These are phyloP conservation scores for Petroica traversi DNA, from an alignment of 2,113 vertebrate species.

Conservation along the genomic window DNA sequence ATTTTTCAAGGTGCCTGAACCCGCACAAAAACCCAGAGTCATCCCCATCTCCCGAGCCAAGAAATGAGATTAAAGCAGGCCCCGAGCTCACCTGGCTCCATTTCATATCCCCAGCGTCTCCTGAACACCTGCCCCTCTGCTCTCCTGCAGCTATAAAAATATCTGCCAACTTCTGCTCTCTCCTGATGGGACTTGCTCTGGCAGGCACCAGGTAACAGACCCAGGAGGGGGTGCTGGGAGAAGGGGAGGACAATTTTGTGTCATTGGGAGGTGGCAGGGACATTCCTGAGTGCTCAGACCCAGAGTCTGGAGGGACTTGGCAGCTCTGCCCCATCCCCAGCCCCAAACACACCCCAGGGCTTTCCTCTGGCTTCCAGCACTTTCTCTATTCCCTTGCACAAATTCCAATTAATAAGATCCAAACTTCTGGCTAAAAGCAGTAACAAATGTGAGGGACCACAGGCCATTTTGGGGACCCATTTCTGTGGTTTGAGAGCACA, in stretches of 20 bases:
- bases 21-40: neutral
- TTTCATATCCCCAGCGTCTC: neutral
- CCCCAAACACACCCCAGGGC: neutral
- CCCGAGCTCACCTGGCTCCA: neutral
- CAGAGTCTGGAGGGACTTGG: neutral
- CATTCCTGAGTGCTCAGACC: neutral
- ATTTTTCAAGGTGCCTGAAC: conserved; percentile 9
- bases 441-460: neutral
- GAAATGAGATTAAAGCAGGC: neutral
- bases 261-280: neutral
- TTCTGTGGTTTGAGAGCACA: neutral
- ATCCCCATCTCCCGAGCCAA: neutral
- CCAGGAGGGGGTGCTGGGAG: neutral
- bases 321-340: neutral
- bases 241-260: neutral
- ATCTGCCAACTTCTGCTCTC: neutral
- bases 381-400: neutral
- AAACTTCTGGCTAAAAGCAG: neutral
- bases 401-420: neutral
- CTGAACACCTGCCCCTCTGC: neutral
- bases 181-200: neutral
- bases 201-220: neutral
- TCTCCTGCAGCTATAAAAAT: conserved; percentile 12
- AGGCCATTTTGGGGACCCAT: neutral
- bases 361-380: neutral